Conservation (phyloP, 2,888 invertebrate species). For the Tachina lurida region DNA sequence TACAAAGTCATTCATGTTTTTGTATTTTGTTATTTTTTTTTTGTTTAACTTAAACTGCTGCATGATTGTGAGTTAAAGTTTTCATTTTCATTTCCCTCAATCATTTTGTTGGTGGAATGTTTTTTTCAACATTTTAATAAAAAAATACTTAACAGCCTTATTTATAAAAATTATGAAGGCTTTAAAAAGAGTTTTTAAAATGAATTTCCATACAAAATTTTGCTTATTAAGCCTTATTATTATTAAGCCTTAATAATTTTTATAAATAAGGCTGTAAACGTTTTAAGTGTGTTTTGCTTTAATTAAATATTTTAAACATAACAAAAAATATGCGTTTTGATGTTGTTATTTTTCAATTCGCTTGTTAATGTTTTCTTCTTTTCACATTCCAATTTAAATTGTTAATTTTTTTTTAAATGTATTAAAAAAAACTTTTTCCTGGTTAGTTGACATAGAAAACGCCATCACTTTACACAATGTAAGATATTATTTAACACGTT, state of each 20-base stretch:
- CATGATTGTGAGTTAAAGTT: constrained; percentile 34
- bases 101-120: neutral
- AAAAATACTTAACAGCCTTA: too few species aligned
- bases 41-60: neutral
- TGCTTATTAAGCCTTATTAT: too few species aligned
- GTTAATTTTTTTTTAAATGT: neutral
- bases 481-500: neutral
- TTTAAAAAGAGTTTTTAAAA: too few species aligned
- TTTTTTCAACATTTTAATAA: neutral
- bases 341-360: neutral
- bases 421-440: neutral
- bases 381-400: neutral
- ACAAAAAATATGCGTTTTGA: neutral
- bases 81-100: neutral
- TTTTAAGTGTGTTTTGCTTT: neutral
- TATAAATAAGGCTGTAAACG: too few species aligned
- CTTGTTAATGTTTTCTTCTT: neutral
- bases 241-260: too few species aligned
- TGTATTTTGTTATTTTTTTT: neutral
- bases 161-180: too few species aligned
- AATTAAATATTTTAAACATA: too few species aligned
- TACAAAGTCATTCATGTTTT: constrained; percentile 30
- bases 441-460: constrained; percentile 19
- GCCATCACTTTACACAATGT: constrained; percentile 9
- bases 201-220: too few species aligned